Percentiles rank a stretch among this genome's conserved stretches.
These are phyloP conservation scores for Euphydryas editha DNA, from an alignment of 2,888 invertebrate genomes.

Conservation along the genomic window DNA sequence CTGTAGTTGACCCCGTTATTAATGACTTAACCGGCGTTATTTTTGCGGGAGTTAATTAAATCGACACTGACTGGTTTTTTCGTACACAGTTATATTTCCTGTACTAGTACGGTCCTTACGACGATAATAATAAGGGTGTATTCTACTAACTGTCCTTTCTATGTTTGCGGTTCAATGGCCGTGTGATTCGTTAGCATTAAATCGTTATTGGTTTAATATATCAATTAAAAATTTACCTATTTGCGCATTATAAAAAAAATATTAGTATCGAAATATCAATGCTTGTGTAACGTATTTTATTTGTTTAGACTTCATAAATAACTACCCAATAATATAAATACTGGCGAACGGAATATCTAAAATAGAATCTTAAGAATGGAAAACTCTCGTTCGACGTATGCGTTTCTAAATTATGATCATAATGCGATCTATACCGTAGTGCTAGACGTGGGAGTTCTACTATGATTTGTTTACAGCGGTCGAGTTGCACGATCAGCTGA, in stretches of 20 bases:
- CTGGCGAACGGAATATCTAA: not conserved
- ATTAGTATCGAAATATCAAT: not conserved
- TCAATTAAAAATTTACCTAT: slow-evolving; percentile 16
- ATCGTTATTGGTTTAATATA: slow-evolving; percentile 26
- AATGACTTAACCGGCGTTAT: slow-evolving; percentile 57
- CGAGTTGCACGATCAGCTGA: slow-evolving; percentile 72
- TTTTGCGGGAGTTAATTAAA: slow-evolving; percentile 59
- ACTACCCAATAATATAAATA: not conserved
- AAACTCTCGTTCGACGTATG: slow-evolving; percentile 35
- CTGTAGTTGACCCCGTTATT: slow-evolving; percentile 62
- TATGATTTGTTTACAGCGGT: slow-evolving; percentile 78
- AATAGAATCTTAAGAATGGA: slow-evolving; percentile 16
- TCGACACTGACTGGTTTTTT: slow-evolving; percentile 49
- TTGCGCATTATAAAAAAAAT: slow-evolving; percentile 31
- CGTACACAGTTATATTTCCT: slow-evolving; percentile 7
- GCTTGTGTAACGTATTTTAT: not conserved
- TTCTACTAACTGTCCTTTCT: slow-evolving; percentile 6
- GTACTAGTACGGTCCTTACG: slow-evolving; percentile 1
- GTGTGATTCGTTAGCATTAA: slow-evolving; percentile 25
- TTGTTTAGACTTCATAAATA: too few relatives aligned
- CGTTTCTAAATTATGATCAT: slow-evolving; percentile 47
- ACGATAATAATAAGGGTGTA: slow-evolving; percentile 6
- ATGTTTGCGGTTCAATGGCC: slow-evolving; percentile 15
- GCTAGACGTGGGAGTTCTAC: slow-evolving; percentile 70
- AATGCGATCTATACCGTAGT: slow-evolving; percentile 43